Base-by-base conservation (phyloP, 2,113 vertebrate species). In the Sinocyclocheilus grahami region DNA sequence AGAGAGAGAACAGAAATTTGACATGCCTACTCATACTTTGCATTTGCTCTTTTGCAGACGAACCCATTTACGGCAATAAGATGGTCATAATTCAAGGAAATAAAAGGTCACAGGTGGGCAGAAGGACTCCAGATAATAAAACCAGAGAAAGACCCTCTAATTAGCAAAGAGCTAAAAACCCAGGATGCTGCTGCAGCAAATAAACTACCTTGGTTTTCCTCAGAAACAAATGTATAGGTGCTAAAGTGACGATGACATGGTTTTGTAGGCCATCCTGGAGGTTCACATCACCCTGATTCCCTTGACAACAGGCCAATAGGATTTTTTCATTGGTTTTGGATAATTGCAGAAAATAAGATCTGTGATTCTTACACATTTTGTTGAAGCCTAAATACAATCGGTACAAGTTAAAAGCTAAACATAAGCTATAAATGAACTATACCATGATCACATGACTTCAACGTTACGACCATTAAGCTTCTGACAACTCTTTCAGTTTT, bases 61-160 rank as follows among this genome's bases (percentile, higher is more conserved):
- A 89, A 75, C 63, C 18, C 3, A 83, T 89, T 42, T 89, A 89
- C 20, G 5, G 0, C 4, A 89, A 89, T 27, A 37, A 22, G 0
- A 3, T 1, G 6, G 1, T 30, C 2, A 42, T 27, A 71, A 72
- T 7, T 1, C 3, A 58, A 78, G 63, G 14, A 71, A 30, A 37
- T 27, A 3, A 51, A 22, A 27, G 60, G 22, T 55, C 14, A 58
- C 1, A 42, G n/a, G 33, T 42, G 24, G 74, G 6, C 12, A 60
- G 83, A 78, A 48, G 24, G 20, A 48, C 0, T 4, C 37, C 5
- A 65, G 27, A 58, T 71, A 5, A 74, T 42, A 27, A 7, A 51
- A 51, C 0, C 13, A 1, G 11, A 75, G 27, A 51, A 75, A 48
- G 12, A 4, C 22, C 37, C 37, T 3, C 39, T 6, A n/a, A 22